These are phyloP conservation scores for Diplodus puntazzo DNA, from an alignment of 2,797 vertebrate genomes.

Conservation along the genomic window DNA sequence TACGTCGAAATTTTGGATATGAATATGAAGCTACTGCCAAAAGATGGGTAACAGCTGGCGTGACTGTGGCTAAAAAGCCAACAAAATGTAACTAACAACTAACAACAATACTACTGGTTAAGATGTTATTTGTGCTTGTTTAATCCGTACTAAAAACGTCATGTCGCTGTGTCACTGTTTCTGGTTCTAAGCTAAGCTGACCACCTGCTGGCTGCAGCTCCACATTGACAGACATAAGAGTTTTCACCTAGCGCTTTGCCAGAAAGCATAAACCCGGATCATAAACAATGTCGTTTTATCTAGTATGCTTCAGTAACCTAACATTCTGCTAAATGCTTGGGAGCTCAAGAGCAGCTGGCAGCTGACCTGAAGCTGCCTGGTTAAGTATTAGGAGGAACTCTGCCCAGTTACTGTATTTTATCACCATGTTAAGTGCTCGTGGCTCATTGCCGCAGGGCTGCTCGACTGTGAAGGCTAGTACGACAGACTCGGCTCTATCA, in stretches of 20 bases:
- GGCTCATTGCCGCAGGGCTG: conserved; percentile 44
- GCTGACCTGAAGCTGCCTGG: conserved; percentile 30
- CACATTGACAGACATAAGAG: background rate
- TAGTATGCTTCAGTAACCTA: background rate
- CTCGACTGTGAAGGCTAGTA: conserved; percentile 41
- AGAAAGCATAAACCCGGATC: background rate
- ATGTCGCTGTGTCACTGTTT: too few relatives aligned
- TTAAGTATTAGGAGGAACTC: conserved; percentile 28
- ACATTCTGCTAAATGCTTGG: conserved; percentile 6
- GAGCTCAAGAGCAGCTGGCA: background rate
- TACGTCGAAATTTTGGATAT: background rate
- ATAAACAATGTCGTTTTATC: conserved; percentile 2
- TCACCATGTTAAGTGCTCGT: conserved; percentile 32
- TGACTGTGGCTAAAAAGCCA: background rate
- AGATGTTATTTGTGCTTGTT: background rate
- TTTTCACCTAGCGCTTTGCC: background rate
- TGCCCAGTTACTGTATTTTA: conserved; percentile 37
- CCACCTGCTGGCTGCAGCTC: background rate
- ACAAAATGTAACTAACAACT: background rate
- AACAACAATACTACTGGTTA: background rate
- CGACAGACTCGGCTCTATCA: conserved; percentile 43
- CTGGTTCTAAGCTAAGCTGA: too few relatives aligned
- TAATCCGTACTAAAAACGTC: too few relatives aligned
- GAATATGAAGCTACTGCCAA: background rate
- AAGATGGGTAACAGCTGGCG: background rate